Conservation (phyloP, 2,797 vertebrate genomes). For the Pithecia hirsuta region DNA sequence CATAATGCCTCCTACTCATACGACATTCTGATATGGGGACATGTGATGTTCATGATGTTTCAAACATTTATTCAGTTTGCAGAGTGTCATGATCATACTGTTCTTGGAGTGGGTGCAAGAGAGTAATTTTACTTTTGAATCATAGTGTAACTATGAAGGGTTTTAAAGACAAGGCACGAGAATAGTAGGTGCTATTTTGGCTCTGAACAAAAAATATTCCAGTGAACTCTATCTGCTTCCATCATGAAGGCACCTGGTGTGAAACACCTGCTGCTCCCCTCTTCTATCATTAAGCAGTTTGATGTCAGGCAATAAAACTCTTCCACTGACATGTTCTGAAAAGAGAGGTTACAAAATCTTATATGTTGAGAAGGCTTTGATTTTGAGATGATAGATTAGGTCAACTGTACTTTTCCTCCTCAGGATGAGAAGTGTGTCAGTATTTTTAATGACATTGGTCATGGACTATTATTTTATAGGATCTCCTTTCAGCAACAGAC, state of each 20-base stretch:
- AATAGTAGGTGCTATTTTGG: slow-evolving; percentile 56
- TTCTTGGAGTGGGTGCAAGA: slow-evolving; percentile 35
- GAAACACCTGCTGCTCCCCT: slow-evolving; percentile 28
- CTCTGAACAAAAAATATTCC: slow-evolving; percentile 46
- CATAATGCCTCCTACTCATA: not conserved
- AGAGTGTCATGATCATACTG: not conserved
- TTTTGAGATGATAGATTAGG: not conserved
- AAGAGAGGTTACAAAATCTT: not conserved
- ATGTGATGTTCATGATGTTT: not conserved
- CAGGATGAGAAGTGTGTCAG: not conserved
- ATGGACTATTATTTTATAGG: not conserved
- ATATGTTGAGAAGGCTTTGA: not conserved
- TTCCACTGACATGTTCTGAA: not conserved
- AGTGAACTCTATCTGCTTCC: slow-evolving; percentile 38
- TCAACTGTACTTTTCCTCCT: not conserved
- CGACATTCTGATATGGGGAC: not conserved
- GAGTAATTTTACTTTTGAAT: slow-evolving; percentile 55
- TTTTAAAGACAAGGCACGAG: slow-evolving; percentile 41
- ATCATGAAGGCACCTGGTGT: slow-evolving; percentile 18
- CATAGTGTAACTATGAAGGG: slow-evolving; percentile 13
- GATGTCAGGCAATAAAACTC: slow-evolving; percentile 44
- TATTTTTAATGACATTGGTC: not conserved
- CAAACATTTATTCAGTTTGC: not conserved
- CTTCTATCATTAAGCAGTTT: slow-evolving; percentile 31
- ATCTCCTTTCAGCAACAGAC: not conserved